A percentile compares a stretch with the other conserved stretches of the same genome.
phyloP scores from a whole-genome alignment of 2,888 invertebrate genomes.

The Criorhina ranunculi region DNA sequence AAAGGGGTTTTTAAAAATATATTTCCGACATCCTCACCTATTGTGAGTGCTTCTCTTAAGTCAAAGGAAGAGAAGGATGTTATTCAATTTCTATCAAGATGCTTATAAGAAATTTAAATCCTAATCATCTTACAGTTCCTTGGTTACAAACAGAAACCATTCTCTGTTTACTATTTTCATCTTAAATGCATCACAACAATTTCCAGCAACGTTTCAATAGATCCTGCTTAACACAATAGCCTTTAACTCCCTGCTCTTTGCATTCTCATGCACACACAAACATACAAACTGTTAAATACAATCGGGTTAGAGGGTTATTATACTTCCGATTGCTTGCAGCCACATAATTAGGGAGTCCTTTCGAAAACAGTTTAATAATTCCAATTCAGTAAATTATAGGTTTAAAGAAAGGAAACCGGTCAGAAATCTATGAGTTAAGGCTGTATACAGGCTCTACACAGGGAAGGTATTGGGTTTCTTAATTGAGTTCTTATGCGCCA shows the following conservation, averaged over 20 bases:
- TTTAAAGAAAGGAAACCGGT: constrained; percentile 21
- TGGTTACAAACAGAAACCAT: background rate
- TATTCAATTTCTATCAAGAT: background rate
- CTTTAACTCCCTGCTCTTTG: background rate
- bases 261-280: background rate
- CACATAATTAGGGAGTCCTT: constrained; percentile 45
- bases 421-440: background rate
- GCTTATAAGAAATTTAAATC: background rate
- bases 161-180: background rate
- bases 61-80: too few species aligned
- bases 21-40: too few species aligned
- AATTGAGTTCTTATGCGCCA: constrained; percentile 42
- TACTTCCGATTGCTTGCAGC: constrained; percentile 29
- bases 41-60: too few species aligned
- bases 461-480: constrained; percentile 12
- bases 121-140: background rate
- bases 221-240: background rate
- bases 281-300: constrained; percentile 19
- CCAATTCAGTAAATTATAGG: constrained; percentile 41
- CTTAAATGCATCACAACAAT: background rate
- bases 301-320: constrained; percentile 30
- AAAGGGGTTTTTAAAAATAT: too few species aligned
- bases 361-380: constrained; percentile 48
- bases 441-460: background rate
- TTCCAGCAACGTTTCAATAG: constrained; percentile 2